These are phyloP conservation scores for Eurytoma adleriae DNA, from an alignment of 2,888 invertebrate genomes.

Conservation along the genomic window DNA sequence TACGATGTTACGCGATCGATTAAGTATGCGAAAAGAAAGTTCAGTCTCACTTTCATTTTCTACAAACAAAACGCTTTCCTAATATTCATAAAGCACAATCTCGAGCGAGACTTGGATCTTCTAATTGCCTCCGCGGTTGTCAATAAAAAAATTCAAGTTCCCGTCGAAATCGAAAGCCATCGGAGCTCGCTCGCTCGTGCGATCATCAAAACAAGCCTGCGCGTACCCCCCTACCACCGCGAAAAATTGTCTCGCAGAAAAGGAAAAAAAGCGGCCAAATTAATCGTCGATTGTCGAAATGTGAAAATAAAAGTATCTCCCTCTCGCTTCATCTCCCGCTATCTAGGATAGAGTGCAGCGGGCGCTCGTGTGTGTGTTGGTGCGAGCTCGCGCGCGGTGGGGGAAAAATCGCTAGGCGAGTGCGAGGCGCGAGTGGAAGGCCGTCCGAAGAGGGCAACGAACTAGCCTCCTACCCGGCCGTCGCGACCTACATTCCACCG, in stretches of 20 bases:
- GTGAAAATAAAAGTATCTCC: background rate
- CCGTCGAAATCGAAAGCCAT: conserved; percentile 38
- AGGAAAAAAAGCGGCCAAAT: background rate
- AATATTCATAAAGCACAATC: no score
- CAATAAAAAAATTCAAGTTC: conserved; percentile 21
- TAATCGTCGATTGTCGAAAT: no score
- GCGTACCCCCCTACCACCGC: background rate
- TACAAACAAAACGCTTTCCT: no score
- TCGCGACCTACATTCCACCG: conserved; percentile 76
- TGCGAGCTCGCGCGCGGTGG: conserved; percentile 40
- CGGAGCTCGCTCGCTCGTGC: background rate
- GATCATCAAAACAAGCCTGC: conserved; percentile 4
- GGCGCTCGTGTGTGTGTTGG: conserved; percentile 36
- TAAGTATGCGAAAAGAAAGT: conserved; percentile 35
- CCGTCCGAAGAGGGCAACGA: conserved; percentile 78
- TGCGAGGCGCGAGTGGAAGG: conserved; percentile 76
- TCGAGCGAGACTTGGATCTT: background rate
- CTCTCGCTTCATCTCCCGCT: conserved; percentile 34
- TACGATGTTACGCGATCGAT: conserved; percentile 8
- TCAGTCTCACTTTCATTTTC: conserved; percentile 25
- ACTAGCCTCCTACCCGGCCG: conserved; percentile 78
- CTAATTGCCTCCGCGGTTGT: background rate
- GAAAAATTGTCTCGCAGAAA: background rate
- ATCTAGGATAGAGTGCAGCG: conserved; percentile 62
- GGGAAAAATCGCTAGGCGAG: conserved; percentile 71